Conservation (phyloP, 2,888 invertebrate species). For the Drosophila testacea region DNA sequence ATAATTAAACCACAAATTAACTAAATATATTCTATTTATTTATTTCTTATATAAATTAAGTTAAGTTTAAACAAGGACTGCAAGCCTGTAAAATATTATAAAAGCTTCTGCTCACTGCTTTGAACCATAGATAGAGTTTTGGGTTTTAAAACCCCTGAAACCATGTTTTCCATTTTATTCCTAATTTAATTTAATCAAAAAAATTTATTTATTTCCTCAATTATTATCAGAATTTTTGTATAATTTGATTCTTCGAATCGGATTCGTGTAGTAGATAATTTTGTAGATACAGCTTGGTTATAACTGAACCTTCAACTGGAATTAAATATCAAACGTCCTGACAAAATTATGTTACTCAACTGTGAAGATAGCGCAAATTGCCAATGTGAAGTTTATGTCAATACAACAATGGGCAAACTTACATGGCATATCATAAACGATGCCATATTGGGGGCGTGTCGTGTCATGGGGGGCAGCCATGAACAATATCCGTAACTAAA, state of each 20-base stretch:
- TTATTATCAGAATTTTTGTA: too few species aligned
- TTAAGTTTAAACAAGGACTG: neutral
- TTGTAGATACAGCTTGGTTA: too few species aligned
- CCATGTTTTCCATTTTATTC: too few species aligned
- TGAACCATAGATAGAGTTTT: too few species aligned
- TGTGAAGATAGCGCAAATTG: constrained; percentile 29
- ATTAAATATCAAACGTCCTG: neutral
- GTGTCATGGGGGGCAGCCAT: constrained; percentile 3
- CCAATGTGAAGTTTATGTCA: constrained; percentile 45
- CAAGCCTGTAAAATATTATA: too few species aligned
- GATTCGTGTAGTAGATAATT: too few species aligned
- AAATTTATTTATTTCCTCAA: too few species aligned
- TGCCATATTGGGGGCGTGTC: constrained; percentile 20
- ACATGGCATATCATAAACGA: constrained; percentile 54
- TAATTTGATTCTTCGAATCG: too few species aligned
- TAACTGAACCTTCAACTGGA: neutral
- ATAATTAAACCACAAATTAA: neutral
- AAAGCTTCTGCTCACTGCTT: too few species aligned
- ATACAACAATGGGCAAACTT: constrained; percentile 51
- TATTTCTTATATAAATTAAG: neutral
- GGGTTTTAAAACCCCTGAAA: too few species aligned
- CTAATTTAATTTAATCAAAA: too few species aligned
- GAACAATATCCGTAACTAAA: constrained; percentile 79
- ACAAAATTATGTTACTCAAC: neutral
- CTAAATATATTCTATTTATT: neutral